phyloP scores from a whole-genome alignment of 37 sponge, comb jelly and placozoan genomes.

The Beroe forskalii region DNA sequence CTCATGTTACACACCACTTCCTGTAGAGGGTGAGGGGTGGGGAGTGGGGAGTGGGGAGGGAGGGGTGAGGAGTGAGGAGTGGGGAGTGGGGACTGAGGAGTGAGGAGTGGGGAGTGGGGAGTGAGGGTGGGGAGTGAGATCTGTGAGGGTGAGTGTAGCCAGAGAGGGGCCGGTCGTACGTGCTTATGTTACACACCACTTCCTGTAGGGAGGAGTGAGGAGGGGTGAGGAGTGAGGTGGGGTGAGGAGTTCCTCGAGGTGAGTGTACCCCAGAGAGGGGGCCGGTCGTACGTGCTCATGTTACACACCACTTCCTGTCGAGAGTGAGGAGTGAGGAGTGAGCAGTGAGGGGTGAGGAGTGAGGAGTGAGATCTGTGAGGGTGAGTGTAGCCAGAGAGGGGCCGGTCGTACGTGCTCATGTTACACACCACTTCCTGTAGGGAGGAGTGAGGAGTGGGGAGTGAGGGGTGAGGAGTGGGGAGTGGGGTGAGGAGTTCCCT shows the following conservation, averaged over 20 bases:
- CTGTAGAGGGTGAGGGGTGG: too few relatives aligned
- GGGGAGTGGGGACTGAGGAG: too few relatives aligned
- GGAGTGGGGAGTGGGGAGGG: too few relatives aligned
- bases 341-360: not conserved
- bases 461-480: not conserved
- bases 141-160: too few relatives aligned
- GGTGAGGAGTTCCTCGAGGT: too few relatives aligned
- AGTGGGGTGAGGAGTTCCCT: constrained; percentile 18
- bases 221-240: not conserved
- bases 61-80: too few relatives aligned
- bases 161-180: not conserved
- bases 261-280: too few relatives aligned
- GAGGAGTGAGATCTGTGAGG: not conserved
- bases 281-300: too few relatives aligned
- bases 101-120: too few relatives aligned
- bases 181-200: not conserved
- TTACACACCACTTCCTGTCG: too few relatives aligned
- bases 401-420: not conserved
- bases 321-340: too few relatives aligned
- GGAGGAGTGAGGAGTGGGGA: not conserved
- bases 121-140: not conserved
- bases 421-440: not conserved
- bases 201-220: not conserved
- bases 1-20: constrained; percentile 52
- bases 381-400: constrained; percentile 6